Evolutionary conservation across 2,888 invertebrate genomes (phyloP).

Genomic region (Diachrysia chrysitis): DNA sequence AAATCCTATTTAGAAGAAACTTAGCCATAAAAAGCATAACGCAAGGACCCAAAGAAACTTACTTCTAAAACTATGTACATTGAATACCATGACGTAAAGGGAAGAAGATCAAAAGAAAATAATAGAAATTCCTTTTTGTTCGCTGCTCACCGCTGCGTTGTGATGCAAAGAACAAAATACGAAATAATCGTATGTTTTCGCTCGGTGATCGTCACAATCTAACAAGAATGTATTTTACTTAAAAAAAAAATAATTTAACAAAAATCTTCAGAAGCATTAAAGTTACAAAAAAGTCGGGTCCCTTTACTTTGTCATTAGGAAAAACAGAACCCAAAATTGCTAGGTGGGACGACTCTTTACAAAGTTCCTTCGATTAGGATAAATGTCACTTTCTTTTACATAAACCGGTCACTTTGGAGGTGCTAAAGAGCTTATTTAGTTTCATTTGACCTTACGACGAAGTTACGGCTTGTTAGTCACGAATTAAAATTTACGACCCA

Average conservation of each 20-base stretch:
- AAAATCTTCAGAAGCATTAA: background rate
- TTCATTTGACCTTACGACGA: constrained; percentile 75
- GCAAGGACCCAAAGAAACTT: constrained; percentile 46
- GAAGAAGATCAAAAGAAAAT: constrained; percentile 61
- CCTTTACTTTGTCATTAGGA: constrained; percentile 16
- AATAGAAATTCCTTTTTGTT: constrained; percentile 59
- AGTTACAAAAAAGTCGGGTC: background rate
- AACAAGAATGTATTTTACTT: constrained; percentile 5
- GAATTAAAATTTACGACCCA: constrained; percentile 69
- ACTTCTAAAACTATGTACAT: constrained; percentile 57
- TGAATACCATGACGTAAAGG: constrained; percentile 61
- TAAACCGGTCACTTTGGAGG: constrained; percentile 79
- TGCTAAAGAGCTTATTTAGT: constrained; percentile 73
- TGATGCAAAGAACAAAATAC: constrained; percentile 32
- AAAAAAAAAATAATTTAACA: background rate
- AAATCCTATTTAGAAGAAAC: no score
- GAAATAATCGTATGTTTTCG: constrained; percentile 18
- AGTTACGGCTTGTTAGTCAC: constrained; percentile 55
- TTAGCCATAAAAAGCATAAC: constrained; percentile 33
- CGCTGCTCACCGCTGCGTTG: constrained; percentile 29
- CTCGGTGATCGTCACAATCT: constrained; percentile 13
- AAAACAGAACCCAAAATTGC: constrained; percentile 28
- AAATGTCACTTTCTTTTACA: constrained; percentile 78
- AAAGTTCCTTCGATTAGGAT: constrained; percentile 70
- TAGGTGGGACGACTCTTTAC: constrained; percentile 33